Base-by-base conservation (phyloP, 2,113 vertebrate genomes). In the Verasper variegatus region DNA sequence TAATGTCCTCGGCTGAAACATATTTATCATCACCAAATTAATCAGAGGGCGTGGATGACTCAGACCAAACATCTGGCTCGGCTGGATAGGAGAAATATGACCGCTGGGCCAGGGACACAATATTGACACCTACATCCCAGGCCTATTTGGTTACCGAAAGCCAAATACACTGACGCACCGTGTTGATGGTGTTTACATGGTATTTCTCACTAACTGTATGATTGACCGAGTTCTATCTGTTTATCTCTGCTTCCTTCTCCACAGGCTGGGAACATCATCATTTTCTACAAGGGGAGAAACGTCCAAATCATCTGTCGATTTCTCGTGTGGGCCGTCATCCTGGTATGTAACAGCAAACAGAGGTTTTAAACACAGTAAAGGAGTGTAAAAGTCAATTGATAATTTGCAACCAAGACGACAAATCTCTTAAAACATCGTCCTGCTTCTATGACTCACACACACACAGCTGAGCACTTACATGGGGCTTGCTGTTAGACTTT, bases 11-110 rank as follows among this genome's bases (percentile, higher is more conserved):
- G 74, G 94, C 93, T 94, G 93, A 92, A 86, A 87, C 86, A 35
- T 84, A 93, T 95, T 94, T 88, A 92, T 95, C 95, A 93, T 93
- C 95, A 92, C 93, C 91, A 92, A 94, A 93, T 94, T 94, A 94
- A 95, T 94, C 93, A 92, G 93, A 71, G 70, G 86, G 64, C 52
- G 82, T 47, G 31, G 78, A 87, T 85, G 90, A 82, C 89, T 91
- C 83, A 81, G 81, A 81, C 23, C 15, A 51, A 81, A 88, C 92
- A 89, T 91, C 92, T 93, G 92, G 79, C 80, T 83, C 54, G 21
- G 56, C 72, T 20, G 83, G 78, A 86, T 64, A 35, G 73, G 83
- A 85, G 91, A 92, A 93, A 92, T 87, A 75, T 85, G 89, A 90
- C 71, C 89, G 69, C 71, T 71, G 24, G 72, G 76, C 91, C 91